Conservation (phyloP, 2,797 vertebrate species). For the Rhinella marina region DNA sequence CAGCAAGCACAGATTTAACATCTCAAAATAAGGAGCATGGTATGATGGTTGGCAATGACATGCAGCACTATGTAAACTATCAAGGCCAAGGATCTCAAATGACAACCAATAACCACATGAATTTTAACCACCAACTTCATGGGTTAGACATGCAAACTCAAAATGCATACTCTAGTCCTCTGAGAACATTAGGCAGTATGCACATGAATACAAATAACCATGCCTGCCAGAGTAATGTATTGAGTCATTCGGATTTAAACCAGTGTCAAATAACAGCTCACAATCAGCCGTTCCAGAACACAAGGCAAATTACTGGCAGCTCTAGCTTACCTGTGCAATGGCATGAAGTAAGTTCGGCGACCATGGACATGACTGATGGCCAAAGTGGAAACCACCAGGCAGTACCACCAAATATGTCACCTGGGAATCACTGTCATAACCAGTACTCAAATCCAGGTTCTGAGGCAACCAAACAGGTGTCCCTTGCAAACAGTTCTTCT, state of each 20-base stretch:
- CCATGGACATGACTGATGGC: constrained; percentile 55
- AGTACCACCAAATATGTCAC: constrained; percentile 67
- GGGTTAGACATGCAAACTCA: constrained; percentile 69
- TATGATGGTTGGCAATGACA: constrained; percentile 75
- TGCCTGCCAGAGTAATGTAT: constrained; percentile 74
- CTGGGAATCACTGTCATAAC: constrained; percentile 61
- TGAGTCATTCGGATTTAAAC: constrained; percentile 81
- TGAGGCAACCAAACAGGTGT: constrained; percentile 37
- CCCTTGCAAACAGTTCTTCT: constrained; percentile 67
- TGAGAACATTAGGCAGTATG: constrained; percentile 65
- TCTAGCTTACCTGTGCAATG: constrained; percentile 70
- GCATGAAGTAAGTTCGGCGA: constrained; percentile 69
- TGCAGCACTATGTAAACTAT: constrained; percentile 80
- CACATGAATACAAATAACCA: constrained; percentile 64
- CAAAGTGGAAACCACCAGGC: constrained; percentile 69
- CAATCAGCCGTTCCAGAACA: constrained; percentile 74
- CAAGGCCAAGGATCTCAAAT: constrained; percentile 68
- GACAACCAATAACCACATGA: constrained; percentile 74
- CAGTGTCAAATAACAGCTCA: constrained; percentile 85
- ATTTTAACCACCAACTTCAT: constrained; percentile 75
- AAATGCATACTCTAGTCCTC: constrained; percentile 71
- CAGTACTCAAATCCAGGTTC: constrained; percentile 51
- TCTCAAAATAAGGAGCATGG: constrained; percentile 71
- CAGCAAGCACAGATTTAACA: constrained; percentile 77
- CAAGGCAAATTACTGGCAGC: constrained; percentile 67